These are phyloP conservation scores for Sminthurides bifidus DNA, from an alignment of 1,140 invertebrate species.

Conservation along the genomic window DNA sequence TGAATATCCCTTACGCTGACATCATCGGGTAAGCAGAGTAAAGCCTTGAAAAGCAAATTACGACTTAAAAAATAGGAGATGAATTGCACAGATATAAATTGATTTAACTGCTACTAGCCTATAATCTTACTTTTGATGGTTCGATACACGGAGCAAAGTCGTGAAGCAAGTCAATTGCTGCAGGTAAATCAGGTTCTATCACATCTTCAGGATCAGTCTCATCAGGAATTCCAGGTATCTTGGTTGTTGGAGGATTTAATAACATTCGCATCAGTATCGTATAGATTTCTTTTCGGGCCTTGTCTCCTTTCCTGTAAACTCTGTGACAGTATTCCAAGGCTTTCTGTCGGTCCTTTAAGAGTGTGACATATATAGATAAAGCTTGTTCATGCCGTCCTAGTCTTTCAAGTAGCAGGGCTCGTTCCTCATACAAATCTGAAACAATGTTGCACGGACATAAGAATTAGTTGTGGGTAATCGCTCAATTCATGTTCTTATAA, in stretches of 20 bases:
- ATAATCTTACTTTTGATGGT: slow-evolving; percentile 47
- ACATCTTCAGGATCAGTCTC: slow-evolving; percentile 37
- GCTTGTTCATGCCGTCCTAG: slow-evolving; percentile 80
- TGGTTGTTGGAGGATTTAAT: slow-evolving; percentile 44
- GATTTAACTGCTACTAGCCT: not conserved
- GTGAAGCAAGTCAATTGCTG: slow-evolving; percentile 64
- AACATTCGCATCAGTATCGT: slow-evolving; percentile 46
- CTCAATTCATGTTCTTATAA: too few relatives aligned
- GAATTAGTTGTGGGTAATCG: not conserved
- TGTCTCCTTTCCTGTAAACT: slow-evolving; percentile 37
- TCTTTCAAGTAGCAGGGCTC: slow-evolving; percentile 79
- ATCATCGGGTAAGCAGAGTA: slow-evolving; percentile 60
- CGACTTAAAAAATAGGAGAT: not conserved
- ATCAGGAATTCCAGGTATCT: slow-evolving; percentile 37
- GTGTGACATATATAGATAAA: slow-evolving; percentile 77
- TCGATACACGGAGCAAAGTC: slow-evolving; percentile 70
- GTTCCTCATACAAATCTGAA: slow-evolving; percentile 70
- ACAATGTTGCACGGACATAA: slow-evolving; percentile 22
- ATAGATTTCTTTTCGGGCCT: slow-evolving; percentile 41
- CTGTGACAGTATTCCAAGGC: slow-evolving; percentile 76
- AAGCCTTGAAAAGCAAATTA: slow-evolving; percentile 39
- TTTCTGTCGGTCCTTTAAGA: slow-evolving; percentile 60
- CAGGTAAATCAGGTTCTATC: slow-evolving; percentile 55
- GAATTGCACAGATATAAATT: not conserved
- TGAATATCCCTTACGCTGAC: slow-evolving; percentile 59